A percentile compares a stretch with the other conserved stretches of the same genome.
These are phyloP conservation scores for rat (Rattus norvegicus) DNA, from an alignment of 2,113 vertebrate species.

Conservation along the genomic window GRCr8 NC_086024.1:127478001-127478500, in stretches of 20 bases:
- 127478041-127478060: not conserved
- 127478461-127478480: not conserved
- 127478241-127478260: no score
- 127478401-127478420: not conserved
- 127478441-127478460: not conserved
- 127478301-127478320: not conserved
- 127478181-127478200: not conserved
- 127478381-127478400: not conserved
- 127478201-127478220: not conserved
- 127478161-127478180: fast-evolving
- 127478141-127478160: fast-evolving
- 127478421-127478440: not conserved
- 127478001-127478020: not conserved
- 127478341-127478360: not conserved
- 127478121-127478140: fast-evolving
- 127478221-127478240: not conserved
- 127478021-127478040: not conserved
- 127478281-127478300: not conserved
- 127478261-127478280: not conserved
- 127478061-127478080: not conserved
- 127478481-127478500: not conserved
- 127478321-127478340: not conserved
- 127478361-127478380: not conserved
- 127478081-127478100: not conserved
- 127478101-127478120: not conserved